Percentiles rank a stretch among this genome's conserved stretches.
Conservation (phyloP, 1,140 invertebrate species). For the Aporrectodea caliginosa region DNA sequence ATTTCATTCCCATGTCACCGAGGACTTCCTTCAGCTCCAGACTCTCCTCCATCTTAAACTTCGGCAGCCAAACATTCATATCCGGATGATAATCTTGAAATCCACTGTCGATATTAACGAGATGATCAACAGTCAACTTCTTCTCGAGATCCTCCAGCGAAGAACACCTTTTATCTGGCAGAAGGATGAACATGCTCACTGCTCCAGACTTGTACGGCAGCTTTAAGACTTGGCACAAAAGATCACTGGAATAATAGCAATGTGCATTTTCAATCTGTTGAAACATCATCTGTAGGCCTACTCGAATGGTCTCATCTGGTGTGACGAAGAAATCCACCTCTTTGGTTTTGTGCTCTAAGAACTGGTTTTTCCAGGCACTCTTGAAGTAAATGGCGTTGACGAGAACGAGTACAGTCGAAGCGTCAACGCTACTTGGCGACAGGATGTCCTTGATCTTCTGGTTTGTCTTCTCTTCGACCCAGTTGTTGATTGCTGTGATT, state of each 20-base stretch:
- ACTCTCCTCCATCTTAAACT: constrained; percentile 48
- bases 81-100: constrained; percentile 32
- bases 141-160: constrained; percentile 54
- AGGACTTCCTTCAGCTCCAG: too few species aligned
- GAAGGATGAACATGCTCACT: constrained; percentile 69
- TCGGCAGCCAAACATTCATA: constrained; percentile 44
- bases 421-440: neutral
- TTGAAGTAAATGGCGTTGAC: constrained; percentile 14
- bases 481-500: neutral
- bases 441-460: constrained; percentile 7
- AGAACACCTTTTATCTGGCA: constrained; percentile 60
- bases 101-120: constrained; percentile 45
- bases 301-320: constrained; percentile 42
- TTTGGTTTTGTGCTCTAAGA: constrained; percentile 54
- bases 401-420: neutral
- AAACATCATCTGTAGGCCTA: constrained; percentile 54
- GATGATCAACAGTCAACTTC: constrained; percentile 53
- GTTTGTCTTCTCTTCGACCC: neutral
- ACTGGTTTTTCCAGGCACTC: neutral
- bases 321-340: constrained; percentile 41
- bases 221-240: constrained; percentile 68
- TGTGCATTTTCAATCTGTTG: constrained; percentile 50
- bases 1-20: too few species aligned
- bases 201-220: constrained; percentile 66
- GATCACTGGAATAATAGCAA: constrained; percentile 40